phyloP scores from a whole-genome alignment of 2,797 vertebrate genomes.

The Anabacerthia variegaticeps region DNA sequence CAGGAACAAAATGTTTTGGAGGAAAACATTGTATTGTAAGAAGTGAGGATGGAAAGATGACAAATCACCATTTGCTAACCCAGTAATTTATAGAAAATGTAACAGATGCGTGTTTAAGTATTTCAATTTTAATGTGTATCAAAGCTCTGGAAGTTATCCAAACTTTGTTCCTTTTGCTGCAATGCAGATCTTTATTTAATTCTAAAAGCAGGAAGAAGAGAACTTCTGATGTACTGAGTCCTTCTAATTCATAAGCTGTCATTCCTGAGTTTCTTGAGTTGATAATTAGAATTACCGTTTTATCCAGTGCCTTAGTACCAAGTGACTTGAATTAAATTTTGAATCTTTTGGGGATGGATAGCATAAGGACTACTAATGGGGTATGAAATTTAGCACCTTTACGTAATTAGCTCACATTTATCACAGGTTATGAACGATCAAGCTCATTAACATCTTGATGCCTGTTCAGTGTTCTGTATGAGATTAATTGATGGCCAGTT shows the following conservation, averaged over 20 bases:
- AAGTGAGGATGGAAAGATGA: background rate
- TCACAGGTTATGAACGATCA: slow-evolving; percentile 43
- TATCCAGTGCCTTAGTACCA: slow-evolving; percentile 27
- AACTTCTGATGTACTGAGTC: background rate
- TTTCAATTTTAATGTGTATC: background rate
- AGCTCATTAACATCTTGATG: slow-evolving; percentile 50
- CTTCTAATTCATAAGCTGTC: slow-evolving; percentile 14
- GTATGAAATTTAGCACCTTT: slow-evolving; percentile 52
- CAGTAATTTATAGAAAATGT: background rate
- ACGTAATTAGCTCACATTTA: slow-evolving; percentile 57
- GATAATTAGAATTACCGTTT: slow-evolving; percentile 35
- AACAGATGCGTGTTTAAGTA: background rate
- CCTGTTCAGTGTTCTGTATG: background rate
- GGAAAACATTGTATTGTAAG: background rate
- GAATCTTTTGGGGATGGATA: slow-evolving; percentile 48
- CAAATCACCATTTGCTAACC: background rate
- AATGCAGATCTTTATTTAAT: background rate
- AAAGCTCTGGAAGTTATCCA: background rate
- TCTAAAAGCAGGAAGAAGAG: background rate
- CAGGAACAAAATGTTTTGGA: background rate
- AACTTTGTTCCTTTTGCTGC: slow-evolving; percentile 2
- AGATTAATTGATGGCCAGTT: slow-evolving; percentile 9
- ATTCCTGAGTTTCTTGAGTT: slow-evolving; percentile 28
- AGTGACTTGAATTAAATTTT: slow-evolving; percentile 61
- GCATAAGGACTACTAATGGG: slow-evolving; percentile 50